phyloP scores from a whole-genome alignment of 2,113 vertebrate genomes.

The Tetrao urogallus region DNA sequence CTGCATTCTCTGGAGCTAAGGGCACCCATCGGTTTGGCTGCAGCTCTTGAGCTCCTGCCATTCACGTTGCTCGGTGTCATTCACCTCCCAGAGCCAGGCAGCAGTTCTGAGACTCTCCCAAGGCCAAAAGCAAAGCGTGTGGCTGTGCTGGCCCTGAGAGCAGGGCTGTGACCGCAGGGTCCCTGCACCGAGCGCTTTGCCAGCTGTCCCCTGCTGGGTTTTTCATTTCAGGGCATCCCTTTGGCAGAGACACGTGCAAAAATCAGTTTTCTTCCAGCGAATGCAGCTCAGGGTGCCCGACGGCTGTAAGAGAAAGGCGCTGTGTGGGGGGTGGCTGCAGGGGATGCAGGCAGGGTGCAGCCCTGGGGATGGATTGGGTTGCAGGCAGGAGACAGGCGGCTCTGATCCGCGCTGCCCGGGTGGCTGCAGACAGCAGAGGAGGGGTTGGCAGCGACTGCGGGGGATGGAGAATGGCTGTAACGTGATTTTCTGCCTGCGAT shows the following conservation, averaged over 20 bases:
- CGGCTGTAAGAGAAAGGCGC: no score
- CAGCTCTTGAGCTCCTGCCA: neutral
- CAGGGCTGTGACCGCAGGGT: neutral
- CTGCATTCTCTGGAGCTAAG: fast-evolving
- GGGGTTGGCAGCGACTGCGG: slow-evolving; percentile 15
- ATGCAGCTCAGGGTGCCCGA: neutral
- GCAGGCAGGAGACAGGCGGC: slow-evolving; percentile 68
- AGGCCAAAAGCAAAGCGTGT: neutral
- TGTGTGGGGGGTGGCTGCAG: neutral
- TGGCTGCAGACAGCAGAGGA: slow-evolving; percentile 32
- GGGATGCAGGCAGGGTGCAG: neutral
- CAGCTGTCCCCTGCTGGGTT: fast-evolving
- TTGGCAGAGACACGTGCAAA: fast-evolving
- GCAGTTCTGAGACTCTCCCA: fast-evolving
- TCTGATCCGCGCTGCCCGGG: slow-evolving; percentile 66
- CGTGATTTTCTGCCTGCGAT: slow-evolving; percentile 48
- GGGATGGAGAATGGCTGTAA: slow-evolving; percentile 56
- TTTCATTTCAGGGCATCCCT: fast-evolving
- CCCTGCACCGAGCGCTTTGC: fast-evolving
- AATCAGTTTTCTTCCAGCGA: neutral
- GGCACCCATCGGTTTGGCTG: neutral
- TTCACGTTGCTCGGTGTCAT: neutral
- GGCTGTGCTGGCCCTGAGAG: fast-evolving
- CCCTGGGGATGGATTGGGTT: neutral
- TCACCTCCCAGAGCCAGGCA: neutral